Percentiles rank a stretch among this genome's conserved stretches.
Conservation (phyloP, 2,888 invertebrate genomes). For the Furcula furcula region DNA sequence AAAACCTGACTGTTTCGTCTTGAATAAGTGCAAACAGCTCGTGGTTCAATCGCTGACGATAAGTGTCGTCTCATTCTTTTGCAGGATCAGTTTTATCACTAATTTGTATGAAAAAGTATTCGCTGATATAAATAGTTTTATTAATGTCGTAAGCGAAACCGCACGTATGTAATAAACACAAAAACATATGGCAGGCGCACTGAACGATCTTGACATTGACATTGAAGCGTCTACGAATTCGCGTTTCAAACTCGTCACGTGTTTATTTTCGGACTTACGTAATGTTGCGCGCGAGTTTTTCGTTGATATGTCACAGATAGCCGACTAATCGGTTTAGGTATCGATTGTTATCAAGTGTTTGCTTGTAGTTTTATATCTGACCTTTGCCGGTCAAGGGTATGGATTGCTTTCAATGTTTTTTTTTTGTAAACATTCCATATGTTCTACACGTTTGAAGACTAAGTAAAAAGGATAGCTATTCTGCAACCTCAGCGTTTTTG, state of each 20-base stretch:
- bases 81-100: too few relatives aligned
- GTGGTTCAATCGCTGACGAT: too few relatives aligned
- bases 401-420: background rate
- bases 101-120: too few relatives aligned
- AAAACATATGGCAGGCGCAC: constrained; percentile 18
- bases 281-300: constrained; percentile 7
- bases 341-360: background rate
- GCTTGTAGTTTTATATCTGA: background rate
- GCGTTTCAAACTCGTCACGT: constrained; percentile 19
- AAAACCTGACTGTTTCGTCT: too few relatives aligned
- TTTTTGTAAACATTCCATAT: background rate
- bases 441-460: too few relatives aligned
- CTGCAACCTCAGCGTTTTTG: too few relatives aligned
- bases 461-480: too few relatives aligned
- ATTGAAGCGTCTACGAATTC: constrained; percentile 28
- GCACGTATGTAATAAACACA: constrained; percentile 12
- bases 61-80: too few relatives aligned
- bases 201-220: constrained; percentile 49
- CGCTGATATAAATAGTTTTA: too few relatives aligned
- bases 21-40: too few relatives aligned
- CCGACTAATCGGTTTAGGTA: background rate
- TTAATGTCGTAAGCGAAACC: background rate
- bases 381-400: background rate
- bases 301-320: constrained; percentile 3
- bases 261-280: constrained; percentile 18